Conservation (phyloP, 2,888 invertebrate species). For the Terebella lapidaria region DNA sequence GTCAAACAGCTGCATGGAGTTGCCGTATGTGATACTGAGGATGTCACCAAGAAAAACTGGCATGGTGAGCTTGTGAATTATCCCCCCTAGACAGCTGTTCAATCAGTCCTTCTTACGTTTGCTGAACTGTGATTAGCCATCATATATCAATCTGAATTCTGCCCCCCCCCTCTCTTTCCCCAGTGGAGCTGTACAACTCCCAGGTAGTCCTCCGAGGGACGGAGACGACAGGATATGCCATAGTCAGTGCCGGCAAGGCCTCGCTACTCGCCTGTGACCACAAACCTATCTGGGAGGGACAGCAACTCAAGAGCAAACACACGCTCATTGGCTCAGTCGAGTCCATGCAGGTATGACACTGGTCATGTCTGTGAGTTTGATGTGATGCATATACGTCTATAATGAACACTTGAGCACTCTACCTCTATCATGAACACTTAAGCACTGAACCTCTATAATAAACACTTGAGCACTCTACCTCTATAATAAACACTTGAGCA, state of each 20-base stretch:
- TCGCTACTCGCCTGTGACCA: slow-evolving; percentile 86
- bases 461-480: too few relatives aligned
- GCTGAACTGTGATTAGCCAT: too few relatives aligned
- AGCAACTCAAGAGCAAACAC: slow-evolving; percentile 83
- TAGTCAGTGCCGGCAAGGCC: slow-evolving; percentile 92
- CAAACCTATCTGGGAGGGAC: slow-evolving; percentile 81
- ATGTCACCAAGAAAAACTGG: slow-evolving; percentile 90
- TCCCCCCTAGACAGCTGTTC: not conserved
- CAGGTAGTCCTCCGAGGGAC: slow-evolving; percentile 87
- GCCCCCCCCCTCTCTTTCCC: too few relatives aligned
- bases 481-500: too few relatives aligned
- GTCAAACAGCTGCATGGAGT: slow-evolving; percentile 74
- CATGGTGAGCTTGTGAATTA: slow-evolving; percentile 63
- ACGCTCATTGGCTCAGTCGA: slow-evolving; percentile 93
- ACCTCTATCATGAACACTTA: too few relatives aligned
- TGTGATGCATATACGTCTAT: too few relatives aligned
- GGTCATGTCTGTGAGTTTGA: not conserved
- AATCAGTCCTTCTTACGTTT: too few relatives aligned
- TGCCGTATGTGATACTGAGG: slow-evolving; percentile 82
- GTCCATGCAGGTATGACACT: slow-evolving; percentile 75
- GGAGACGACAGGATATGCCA: slow-evolving; percentile 94
- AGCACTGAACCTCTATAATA: too few relatives aligned
- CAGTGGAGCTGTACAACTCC: slow-evolving; percentile 81
- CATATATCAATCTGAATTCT: too few relatives aligned
- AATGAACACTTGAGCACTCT: too few relatives aligned